Evolutionary conservation across 2,797 vertebrate species (phyloP), one percentile per base, ranked within the genome.

Genomic region (Decapterus maruadsi): DNA sequence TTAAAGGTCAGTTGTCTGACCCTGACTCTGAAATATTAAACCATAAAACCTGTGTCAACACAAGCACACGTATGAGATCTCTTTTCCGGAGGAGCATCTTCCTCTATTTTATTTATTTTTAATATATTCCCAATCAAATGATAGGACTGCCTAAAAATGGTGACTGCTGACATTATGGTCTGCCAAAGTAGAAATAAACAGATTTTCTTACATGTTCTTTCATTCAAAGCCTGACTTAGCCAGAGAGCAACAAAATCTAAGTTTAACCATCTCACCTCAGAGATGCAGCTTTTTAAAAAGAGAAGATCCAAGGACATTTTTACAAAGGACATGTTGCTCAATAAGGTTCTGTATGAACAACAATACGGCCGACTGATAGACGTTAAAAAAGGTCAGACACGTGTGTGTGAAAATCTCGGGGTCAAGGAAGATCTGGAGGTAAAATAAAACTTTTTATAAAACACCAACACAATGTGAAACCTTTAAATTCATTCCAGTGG

Each of bases 391-490:
- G 1, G 60, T 68, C 62, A 40, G 46, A 75, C 17, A 34, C 13
- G 66, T 77, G 55, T 86, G 72, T 45, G 42, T 51, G 46, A 77
- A 74, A 72, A 65, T 63, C n/a, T 74, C 56, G 85, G 84, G 83
- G 84, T 85, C 80, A 88, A 69, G 2, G 46, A 69, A 81, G 66
- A 55, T 75, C 46, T 6, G 31, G 31, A 34, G 26, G 26, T 74
- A 54, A 71, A 83, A 84, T 87, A 72, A 88, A 83, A 86, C 74
- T 81, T 82, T 78, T 73, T 84, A 83, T 85, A 79, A 90, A 88
- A 85, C 51, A 59, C 26, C 80, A 89, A 81, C 72, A 76, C 75
- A 77, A 66, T 83, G 86, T 78, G 82, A 90, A 90, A 79, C 76
- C 80, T 78, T 89, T 69, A 68, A 82, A 90, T 86, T 79, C 81